A percentile compares a stretch with the other conserved stretches of the same genome.
These are phyloP conservation scores for Lasioglossum zephyrum DNA, from an alignment of 2,888 invertebrate species.

Conservation along the genomic window DNA sequence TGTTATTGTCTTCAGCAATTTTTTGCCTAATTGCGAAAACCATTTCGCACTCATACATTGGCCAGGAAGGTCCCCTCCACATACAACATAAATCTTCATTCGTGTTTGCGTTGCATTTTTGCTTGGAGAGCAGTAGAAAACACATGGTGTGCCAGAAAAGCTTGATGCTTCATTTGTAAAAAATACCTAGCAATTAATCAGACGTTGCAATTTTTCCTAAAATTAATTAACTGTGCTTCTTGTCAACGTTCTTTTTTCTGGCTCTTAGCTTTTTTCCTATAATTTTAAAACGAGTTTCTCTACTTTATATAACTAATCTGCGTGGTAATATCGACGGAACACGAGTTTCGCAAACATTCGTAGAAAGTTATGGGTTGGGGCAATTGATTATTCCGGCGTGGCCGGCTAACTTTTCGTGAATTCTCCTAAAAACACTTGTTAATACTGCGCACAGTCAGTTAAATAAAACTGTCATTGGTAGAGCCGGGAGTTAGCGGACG, in stretches of 20 bases:
- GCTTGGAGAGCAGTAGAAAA: neutral
- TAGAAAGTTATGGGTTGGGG: neutral
- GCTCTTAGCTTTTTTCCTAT: no score
- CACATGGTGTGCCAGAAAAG: neutral
- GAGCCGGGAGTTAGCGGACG: constrained; percentile 2
- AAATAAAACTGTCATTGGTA: constrained; percentile 11
- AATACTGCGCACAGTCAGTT: constrained; percentile 2
- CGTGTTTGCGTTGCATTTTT: constrained; percentile 1
- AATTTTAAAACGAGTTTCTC: no score
- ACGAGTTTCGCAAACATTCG: neutral
- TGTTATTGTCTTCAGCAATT: neutral
- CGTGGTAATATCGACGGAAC: neutral
- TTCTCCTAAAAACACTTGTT: neutral
- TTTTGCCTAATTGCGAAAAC: neutral
- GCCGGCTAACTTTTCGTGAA: neutral
- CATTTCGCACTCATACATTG: neutral
- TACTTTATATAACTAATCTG: no score
- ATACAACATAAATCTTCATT: neutral
- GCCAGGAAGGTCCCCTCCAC: neutral
- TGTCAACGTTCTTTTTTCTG: no score
- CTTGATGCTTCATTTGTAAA: neutral
- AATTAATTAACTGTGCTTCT: no score
- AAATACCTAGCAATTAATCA: neutral
- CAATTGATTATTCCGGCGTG: neutral
- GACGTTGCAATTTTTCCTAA: neutral